These are phyloP conservation scores for Cylloceria caligata DNA, from an alignment of 2,888 invertebrate genomes.

Conservation along the genomic window DNA sequence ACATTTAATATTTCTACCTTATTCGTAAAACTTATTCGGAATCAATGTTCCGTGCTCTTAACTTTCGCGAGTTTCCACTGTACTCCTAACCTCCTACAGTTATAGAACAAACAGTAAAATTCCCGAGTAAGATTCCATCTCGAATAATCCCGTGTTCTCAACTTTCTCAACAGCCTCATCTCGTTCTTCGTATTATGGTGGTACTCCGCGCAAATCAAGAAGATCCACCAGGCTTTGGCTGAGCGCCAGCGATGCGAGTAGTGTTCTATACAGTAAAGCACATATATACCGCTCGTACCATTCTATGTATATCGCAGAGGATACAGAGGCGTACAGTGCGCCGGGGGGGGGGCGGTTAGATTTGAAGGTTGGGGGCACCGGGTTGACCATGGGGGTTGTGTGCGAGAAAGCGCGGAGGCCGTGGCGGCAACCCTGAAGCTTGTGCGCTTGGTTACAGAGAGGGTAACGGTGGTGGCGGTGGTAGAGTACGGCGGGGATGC, in stretches of 20 bases:
- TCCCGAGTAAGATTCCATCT: constrained; percentile 29
- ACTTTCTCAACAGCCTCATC: neutral
- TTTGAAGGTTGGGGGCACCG: constrained; percentile 83
- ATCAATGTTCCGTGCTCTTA: neutral
- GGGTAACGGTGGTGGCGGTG: constrained; percentile 28
- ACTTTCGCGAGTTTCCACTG: neutral
- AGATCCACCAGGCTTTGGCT: constrained; percentile 55
- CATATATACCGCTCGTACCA: constrained; percentile 15
- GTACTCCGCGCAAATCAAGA: no score
- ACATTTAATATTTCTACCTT: neutral
- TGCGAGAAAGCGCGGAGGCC: constrained; percentile 40
- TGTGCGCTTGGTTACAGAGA: constrained; percentile 33
- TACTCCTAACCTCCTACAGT: neutral
- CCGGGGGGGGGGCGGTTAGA: constrained; percentile 38
- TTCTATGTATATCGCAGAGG: constrained; percentile 30
- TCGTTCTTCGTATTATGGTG: no score
- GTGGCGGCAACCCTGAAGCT: constrained; percentile 61
- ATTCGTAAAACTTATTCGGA: neutral
- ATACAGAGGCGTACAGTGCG: constrained; percentile 18
- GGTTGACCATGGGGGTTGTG: constrained; percentile 73
- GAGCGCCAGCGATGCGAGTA: constrained; percentile 46
- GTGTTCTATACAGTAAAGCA: constrained; percentile 19
- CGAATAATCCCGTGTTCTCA: constrained; percentile 27
- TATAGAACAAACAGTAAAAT: neutral
- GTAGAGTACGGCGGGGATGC: constrained; percentile 50